phyloP scores from a whole-genome alignment of 2,888 invertebrate genomes.

The Sarcophaga caerulescens region DNA sequence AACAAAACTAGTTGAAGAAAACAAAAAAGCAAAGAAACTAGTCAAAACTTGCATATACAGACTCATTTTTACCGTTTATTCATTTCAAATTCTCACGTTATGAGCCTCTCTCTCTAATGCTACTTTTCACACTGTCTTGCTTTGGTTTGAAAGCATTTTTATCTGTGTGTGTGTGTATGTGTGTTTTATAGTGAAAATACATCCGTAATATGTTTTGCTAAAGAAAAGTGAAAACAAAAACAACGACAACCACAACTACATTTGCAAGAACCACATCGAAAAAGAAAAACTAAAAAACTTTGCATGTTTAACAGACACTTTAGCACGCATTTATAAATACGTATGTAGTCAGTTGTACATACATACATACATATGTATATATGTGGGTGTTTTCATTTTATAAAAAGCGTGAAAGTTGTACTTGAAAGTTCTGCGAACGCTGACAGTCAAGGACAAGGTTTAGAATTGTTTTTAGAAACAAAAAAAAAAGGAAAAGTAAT shows the following conservation, averaged over 20 bases:
- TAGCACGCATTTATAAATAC: constrained; percentile 40
- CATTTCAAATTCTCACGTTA: too few relatives aligned
- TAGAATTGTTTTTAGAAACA: too few relatives aligned
- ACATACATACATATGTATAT: not conserved
- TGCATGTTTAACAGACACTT: constrained; percentile 57
- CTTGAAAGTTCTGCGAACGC: not conserved
- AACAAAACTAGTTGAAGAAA: not conserved
- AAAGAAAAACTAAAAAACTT: constrained; percentile 41
- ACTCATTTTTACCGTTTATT: constrained; percentile 13
- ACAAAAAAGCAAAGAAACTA: not conserved
- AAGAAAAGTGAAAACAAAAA: constrained; percentile 9
- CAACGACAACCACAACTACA: too few relatives aligned
- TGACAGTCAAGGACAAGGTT: not conserved
- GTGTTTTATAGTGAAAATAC: not conserved
- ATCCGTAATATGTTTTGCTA: not conserved
- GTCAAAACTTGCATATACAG: constrained; percentile 24
- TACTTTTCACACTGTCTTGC: not conserved
- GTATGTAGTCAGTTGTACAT: not conserved
- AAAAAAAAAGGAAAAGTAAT: not conserved
- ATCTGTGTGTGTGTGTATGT: not conserved
- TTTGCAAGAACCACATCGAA: not conserved
- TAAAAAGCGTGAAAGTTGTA: not conserved
- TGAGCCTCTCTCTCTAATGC: not conserved
- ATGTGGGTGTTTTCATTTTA: not conserved
- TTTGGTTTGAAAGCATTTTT: not conserved